Conservation (phyloP, 2,113 vertebrate species). For the Nyctibius bracteatus region DNA sequence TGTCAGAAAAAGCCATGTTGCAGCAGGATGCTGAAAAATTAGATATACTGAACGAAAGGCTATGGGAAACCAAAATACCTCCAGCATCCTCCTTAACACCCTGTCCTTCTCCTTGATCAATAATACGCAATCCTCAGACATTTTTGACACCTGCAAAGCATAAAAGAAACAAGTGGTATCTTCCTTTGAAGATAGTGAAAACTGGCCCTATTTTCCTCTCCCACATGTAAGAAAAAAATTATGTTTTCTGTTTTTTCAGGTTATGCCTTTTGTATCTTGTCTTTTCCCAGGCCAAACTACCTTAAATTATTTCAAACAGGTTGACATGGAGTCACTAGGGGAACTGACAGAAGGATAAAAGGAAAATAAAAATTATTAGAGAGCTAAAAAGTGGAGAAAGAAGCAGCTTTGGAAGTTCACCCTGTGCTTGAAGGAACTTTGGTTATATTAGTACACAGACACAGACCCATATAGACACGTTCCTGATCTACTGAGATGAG, state of each 20-base stretch:
- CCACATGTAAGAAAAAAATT: background rate
- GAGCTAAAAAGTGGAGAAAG: background rate
- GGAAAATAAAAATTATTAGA: background rate
- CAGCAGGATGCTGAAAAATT: background rate
- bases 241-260: background rate
- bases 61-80: background rate
- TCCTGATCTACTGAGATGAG: background rate
- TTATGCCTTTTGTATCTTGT: background rate
- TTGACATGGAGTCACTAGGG: background rate
- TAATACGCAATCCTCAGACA: background rate
- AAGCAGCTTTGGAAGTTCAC: background rate
- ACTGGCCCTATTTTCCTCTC: background rate
- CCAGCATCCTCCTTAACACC: background rate
- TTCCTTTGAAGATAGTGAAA: background rate
- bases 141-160: background rate
- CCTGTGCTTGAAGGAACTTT: background rate
- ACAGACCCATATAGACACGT: fast-evolving
- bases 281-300: background rate
- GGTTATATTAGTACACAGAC: background rate
- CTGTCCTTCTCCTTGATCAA: background rate
- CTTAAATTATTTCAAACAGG: background rate
- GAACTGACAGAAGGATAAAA: background rate
- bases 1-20: background rate
- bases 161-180: background rate
- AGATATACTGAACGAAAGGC: background rate